Percentiles rank a stretch among this genome's conserved stretches.
phyloP scores from a whole-genome alignment of 2,888 invertebrate genomes.

The Meteorus colon region DNA sequence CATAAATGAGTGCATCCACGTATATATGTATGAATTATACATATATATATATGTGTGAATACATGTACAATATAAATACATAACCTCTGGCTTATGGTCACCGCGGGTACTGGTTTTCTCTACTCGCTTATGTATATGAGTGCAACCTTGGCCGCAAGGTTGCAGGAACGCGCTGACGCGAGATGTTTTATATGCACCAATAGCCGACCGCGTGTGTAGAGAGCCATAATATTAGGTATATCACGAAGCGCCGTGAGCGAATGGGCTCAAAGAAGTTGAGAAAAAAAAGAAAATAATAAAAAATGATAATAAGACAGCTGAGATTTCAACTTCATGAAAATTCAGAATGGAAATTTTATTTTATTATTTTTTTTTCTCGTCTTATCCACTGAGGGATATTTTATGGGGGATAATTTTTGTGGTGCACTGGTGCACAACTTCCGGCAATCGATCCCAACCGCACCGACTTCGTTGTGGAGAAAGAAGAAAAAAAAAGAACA shows the following conservation, averaged over 20 bases:
- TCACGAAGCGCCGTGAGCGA: background rate
- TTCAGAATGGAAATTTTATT: conserved; percentile 28
- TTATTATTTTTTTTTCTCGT: conserved; percentile 8
- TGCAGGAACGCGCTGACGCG: conserved; percentile 11
- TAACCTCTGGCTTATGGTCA: conserved; percentile 3
- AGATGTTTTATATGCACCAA: background rate
- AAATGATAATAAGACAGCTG: background rate
- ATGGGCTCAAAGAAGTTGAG: background rate
- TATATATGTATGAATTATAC: background rate
- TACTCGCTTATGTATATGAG: conserved; percentile 7
- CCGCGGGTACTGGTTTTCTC: background rate
- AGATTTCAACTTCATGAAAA: conserved; percentile 37
- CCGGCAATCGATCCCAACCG: conserved; percentile 35
- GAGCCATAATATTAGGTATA: conserved; percentile 5
- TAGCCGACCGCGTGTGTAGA: background rate
- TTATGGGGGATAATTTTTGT: conserved; percentile 43
- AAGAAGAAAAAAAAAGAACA: conserved; percentile 34
- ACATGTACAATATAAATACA: background rate
- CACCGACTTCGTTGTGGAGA: conserved; percentile 35
- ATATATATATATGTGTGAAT: conserved; percentile 14
- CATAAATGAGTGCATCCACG: conserved; percentile 12
- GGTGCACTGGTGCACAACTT: conserved; percentile 31
- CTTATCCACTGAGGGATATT: conserved; percentile 10
- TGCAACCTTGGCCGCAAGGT: conserved; percentile 36
- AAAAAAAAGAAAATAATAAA: conserved; percentile 13